These are phyloP conservation scores for Aphaenogaster ashmeadi DNA, from an alignment of 1,140 invertebrate species.

Conservation along the genomic window DNA sequence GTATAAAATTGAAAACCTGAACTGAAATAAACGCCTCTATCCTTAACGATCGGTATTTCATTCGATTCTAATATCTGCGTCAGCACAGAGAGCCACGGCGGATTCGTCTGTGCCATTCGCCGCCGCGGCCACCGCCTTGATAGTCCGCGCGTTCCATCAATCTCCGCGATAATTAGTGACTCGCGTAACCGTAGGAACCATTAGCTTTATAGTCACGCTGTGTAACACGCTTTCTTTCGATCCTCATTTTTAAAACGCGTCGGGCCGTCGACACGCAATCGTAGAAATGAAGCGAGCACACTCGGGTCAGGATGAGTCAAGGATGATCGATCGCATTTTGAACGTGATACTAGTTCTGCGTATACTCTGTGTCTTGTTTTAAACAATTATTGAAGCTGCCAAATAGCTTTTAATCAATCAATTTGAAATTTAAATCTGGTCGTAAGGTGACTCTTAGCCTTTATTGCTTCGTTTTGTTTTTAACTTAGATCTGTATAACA, in stretches of 20 bases:
- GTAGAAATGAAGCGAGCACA: not conserved
- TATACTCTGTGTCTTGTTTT: not conserved
- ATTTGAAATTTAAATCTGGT: not conserved
- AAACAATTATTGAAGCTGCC: not conserved
- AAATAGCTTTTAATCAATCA: not conserved
- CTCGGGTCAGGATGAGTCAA: not conserved
- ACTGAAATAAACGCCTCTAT: conserved; percentile 48
- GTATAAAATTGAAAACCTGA: conserved; percentile 9
- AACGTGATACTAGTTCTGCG: not conserved
- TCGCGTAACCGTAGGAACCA: conserved; percentile 69
- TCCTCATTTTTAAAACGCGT: not conserved
- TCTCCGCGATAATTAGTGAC: conserved; percentile 71
- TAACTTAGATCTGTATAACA: not conserved
- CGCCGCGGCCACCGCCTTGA: conserved; percentile 45
- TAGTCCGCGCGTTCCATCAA: conserved; percentile 68
- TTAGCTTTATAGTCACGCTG: conserved; percentile 58
- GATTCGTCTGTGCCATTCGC: conserved; percentile 50
- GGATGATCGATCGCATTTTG: not conserved
- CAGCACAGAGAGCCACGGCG: not conserved
- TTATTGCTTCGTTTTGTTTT: not conserved
- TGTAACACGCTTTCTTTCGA: not conserved
- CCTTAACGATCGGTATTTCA: conserved; percentile 71
- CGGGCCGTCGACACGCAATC: not conserved
- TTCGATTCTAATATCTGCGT: conserved; percentile 69
- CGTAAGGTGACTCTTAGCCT: not conserved